phyloP scores from a whole-genome alignment of 2,797 vertebrate species.

The Triplophysa yarkandensis region DNA sequence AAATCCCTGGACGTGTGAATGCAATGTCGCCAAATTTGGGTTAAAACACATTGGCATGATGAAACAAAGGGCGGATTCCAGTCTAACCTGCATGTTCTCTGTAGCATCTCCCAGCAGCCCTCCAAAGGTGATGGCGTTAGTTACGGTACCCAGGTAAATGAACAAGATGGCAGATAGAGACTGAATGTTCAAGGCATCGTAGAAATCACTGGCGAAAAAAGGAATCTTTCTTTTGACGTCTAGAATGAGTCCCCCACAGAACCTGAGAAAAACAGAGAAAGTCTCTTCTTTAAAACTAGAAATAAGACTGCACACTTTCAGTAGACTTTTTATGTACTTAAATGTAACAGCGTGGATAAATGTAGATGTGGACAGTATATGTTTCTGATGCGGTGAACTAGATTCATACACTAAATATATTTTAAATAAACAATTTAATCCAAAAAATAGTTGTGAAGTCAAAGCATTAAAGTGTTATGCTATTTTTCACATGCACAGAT shows the following conservation, averaged over 20 bases:
- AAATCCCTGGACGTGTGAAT: conserved; percentile 17
- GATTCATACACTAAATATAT: too few relatives aligned
- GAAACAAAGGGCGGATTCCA: neutral
- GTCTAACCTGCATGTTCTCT: conserved; percentile 94
- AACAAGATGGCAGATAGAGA: conserved; percentile 94
- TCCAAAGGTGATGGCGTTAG: conserved; percentile 98
- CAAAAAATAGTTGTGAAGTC: too few relatives aligned
- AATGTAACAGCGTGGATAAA: too few relatives aligned
- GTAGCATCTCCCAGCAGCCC: conserved; percentile 96
- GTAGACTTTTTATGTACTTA: too few relatives aligned
- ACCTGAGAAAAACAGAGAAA: conserved; percentile 70
- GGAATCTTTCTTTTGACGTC: conserved; percentile 95
- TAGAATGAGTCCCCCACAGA: conserved; percentile 92
- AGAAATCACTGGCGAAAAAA: conserved; percentile 95
- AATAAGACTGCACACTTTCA: too few relatives aligned
- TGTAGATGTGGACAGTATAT: too few relatives aligned
- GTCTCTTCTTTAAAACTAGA: too few relatives aligned
- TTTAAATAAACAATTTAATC: too few relatives aligned
- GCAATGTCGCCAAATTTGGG: neutral
- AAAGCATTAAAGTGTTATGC: too few relatives aligned
- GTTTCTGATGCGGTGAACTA: too few relatives aligned
- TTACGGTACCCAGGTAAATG: conserved; percentile 97
- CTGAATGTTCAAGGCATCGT: conserved; percentile 92
- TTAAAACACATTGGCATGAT: neutral
- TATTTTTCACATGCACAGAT: too few relatives aligned